A percentile compares a stretch with the other conserved stretches of the same genome.
These are phyloP conservation scores for Falco peregrinus DNA, from an alignment of 2,797 vertebrate genomes.

Conservation along the genomic window DNA sequence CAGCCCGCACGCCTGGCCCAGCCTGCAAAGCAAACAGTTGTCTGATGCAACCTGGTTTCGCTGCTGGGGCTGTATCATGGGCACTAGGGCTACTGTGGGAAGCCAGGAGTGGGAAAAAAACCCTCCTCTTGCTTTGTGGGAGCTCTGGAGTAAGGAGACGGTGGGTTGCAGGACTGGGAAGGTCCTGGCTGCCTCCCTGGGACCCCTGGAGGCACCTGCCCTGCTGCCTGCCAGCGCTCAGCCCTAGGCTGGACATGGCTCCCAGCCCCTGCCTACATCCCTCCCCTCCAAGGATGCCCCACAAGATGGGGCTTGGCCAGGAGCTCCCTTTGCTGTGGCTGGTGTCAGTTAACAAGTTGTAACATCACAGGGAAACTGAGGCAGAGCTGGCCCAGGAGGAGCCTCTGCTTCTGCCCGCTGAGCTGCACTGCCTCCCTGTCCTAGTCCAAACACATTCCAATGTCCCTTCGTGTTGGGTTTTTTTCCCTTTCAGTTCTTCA, in stretches of 20 bases:
- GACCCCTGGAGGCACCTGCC: neutral
- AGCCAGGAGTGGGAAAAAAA: neutral
- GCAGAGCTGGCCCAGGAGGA: neutral
- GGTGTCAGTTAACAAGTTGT: neutral
- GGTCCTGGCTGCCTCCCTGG: neutral
- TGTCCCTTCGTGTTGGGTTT: neutral
- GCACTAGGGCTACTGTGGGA: neutral
- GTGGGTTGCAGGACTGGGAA: neutral
- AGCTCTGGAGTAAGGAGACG: neutral
- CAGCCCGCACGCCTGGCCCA: conserved; percentile 15
- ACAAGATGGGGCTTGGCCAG: fast-evolving
- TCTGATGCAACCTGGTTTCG: neutral
- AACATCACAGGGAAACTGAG: neutral
- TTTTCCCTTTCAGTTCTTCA: conserved; percentile 85
- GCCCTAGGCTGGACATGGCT: neutral
- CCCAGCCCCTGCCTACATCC: neutral
- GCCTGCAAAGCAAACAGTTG: conserved; percentile 64
- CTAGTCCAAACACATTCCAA: neutral
- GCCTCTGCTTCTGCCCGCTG: neutral
- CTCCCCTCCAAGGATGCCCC: fast-evolving
- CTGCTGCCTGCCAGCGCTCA: neutral
- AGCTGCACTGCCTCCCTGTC: too few species aligned
- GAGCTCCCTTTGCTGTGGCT: neutral
- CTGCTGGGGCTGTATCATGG: neutral
- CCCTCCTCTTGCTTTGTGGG: fast-evolving